Base-by-base conservation (phyloP, 2,888 invertebrate genomes). In the Cephus pulcher region DNA sequence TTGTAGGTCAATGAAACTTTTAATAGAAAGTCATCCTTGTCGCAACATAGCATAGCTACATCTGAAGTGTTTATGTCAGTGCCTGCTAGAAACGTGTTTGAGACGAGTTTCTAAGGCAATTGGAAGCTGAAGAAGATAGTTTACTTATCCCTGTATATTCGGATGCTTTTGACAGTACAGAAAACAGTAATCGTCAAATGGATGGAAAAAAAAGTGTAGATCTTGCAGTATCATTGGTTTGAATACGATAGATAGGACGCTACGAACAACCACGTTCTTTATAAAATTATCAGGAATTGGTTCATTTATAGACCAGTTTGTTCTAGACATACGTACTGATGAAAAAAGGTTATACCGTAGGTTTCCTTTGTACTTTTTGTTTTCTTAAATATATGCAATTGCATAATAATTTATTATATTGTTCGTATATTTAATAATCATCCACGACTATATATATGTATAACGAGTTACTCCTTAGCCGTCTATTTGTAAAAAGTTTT, bases 31-130 rank as follows among this genome's bases (percentile, higher is more conserved):
- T 80, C 79, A 73, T 81, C 80, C 32, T 76, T 74, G 76, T 80
- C 83, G 33, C 79, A 78, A 78, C 56, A 78, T 69, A 81, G 79
- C 74, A 78, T 80, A 69, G 76, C 76, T 37, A 35, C 74, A 68
- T 79, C 80, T 70, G 83, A 83, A 70, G 69, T 80, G 12, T 74
- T 75, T 34, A 75, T 81, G 35, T 80, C 79, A 15, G 35, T 83
- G 80, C 80, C 84, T 78, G 68, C 56, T 34, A 84, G 81, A 78
- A 82, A 80, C 69, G 80, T 79, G 12, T 80, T 83, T 68, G 83
- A 84, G 78, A 84, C 82, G 69, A 81, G 76, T 74, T 83, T 83
- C 77, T 83, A 83, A 80, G 23, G 9, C 56, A 56, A 23, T 56
- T 23, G 2, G 9, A 56, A 3, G 9, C 9, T 56, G 2, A 23